These are phyloP conservation scores for Urocolius indicus DNA, from an alignment of 2,113 vertebrate genomes.

Conservation along the genomic window DNA sequence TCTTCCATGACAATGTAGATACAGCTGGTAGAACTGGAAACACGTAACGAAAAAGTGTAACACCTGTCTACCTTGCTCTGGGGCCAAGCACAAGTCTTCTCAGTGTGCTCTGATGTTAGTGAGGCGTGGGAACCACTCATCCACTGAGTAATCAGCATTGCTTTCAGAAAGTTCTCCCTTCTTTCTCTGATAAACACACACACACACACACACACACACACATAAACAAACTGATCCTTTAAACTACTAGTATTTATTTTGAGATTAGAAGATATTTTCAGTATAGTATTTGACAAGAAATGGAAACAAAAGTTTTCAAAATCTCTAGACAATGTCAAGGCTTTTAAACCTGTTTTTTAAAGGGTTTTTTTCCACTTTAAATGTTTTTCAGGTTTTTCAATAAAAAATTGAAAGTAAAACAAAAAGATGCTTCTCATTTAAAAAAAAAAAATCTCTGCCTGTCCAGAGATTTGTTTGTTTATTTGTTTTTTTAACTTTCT, in stretches of 20 bases:
- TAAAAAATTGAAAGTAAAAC: not conserved
- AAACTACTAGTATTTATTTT: not conserved
- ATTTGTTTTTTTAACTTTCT: not conserved
- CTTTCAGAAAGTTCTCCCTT: not conserved
- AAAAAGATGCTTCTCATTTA: not conserved
- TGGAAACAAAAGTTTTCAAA: not conserved
- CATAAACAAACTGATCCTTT: not conserved
- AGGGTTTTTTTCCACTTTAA: not conserved
- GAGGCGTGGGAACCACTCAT: not conserved
- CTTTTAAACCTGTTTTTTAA: not conserved
- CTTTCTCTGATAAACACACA: not conserved
- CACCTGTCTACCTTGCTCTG: constrained; percentile 3
- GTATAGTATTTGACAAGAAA: not conserved
- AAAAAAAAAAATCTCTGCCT: not conserved
- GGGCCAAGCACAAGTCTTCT: constrained; percentile 19
- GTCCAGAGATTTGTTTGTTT: not conserved
- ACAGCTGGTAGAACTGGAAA: not conserved
- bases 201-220: not conserved
- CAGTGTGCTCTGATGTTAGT: not conserved
- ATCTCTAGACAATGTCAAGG: not conserved
- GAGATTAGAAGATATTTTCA: not conserved
- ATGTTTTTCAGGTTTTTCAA: not conserved
- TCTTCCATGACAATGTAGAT: not conserved
- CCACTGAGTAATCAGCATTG: not conserved
- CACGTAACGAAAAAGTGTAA: not conserved